These are phyloP conservation scores for Sebastes cheni DNA, from an alignment of 2,797 vertebrate species.

Conservation along the genomic window DNA sequence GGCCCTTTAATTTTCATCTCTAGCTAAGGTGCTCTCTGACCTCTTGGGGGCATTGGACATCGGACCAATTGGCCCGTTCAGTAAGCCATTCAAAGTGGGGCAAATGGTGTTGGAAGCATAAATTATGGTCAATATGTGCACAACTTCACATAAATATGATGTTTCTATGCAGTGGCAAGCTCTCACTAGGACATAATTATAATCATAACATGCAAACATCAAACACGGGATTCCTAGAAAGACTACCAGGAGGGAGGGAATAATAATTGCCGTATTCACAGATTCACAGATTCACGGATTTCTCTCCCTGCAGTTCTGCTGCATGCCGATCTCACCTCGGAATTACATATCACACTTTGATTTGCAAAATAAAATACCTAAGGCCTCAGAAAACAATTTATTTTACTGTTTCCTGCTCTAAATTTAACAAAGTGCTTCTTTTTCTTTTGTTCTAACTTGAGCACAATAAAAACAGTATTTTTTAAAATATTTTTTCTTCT, in stretches of 20 bases:
- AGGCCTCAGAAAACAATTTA: constrained; percentile 31
- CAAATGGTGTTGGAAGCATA: not conserved
- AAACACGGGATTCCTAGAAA: constrained; percentile 11
- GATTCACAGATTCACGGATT: not conserved
- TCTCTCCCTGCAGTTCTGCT: not conserved
- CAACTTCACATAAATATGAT: not conserved
- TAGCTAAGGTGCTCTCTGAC: not conserved
- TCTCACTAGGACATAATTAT: not conserved
- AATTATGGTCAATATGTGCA: not conserved
- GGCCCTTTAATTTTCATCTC: not conserved
- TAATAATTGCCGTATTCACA: not conserved
- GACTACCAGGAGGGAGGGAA: not conserved
- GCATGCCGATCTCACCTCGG: constrained; percentile 25
- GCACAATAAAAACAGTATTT: constrained; percentile 38
- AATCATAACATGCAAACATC: not conserved
- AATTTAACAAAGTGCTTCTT: constrained; percentile 9
- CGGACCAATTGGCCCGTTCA: not conserved
- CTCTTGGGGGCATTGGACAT: fast-evolving
- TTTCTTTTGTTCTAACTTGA: not conserved
- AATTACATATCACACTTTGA: constrained; percentile 35
- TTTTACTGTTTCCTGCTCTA: constrained; percentile 22
- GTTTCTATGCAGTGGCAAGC: not conserved
- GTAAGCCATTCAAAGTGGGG: not conserved
- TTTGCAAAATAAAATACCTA: constrained; percentile 31
- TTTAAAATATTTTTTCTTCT: constrained; percentile 47